Evolutionary conservation across 2,888 invertebrate species (phyloP).

Genomic region (Hypomecis punctinalis): DNA sequence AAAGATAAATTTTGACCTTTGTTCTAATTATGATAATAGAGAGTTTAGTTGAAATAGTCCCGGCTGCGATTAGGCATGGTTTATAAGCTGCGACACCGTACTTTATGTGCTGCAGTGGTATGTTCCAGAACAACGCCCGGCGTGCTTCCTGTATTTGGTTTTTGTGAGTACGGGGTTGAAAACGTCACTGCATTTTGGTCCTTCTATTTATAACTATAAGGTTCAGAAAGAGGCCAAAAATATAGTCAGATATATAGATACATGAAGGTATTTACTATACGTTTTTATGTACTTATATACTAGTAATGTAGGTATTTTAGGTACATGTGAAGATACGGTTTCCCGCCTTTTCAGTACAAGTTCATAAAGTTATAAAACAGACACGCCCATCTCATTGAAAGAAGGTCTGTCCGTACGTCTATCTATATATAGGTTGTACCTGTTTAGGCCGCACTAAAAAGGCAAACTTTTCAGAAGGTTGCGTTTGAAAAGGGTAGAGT

Average conservation of each 20-base stretch:
- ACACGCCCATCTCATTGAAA: background rate
- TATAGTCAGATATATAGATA: background rate
- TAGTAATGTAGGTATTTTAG: too few species aligned
- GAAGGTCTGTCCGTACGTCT: background rate
- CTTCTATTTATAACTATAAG: background rate
- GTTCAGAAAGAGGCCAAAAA: background rate
- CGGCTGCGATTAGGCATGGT: constrained; percentile 6
- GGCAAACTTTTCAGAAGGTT: constrained; percentile 2
- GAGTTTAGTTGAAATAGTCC: background rate
- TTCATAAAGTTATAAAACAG: too few species aligned
- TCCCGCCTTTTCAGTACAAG: too few species aligned
- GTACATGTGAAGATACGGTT: too few species aligned
- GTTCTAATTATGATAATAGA: too few species aligned
- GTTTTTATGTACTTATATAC: too few species aligned
- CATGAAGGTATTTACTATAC: too few species aligned
- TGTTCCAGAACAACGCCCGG: constrained; percentile 30
- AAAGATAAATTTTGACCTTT: too few species aligned
- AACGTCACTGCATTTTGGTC: background rate
- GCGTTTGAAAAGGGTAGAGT: background rate
- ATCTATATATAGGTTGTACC: background rate
- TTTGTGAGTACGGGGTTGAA: background rate
- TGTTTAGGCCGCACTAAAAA: background rate
- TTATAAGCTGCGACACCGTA: constrained; percentile 15
- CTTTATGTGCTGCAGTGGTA: constrained; percentile 30
- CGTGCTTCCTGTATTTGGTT: constrained; percentile 4